A percentile compares a stretch with the other conserved stretches of the same genome.
phyloP scores from a whole-genome alignment of 2,113 vertebrate genomes.

The Limanda limanda region DNA sequence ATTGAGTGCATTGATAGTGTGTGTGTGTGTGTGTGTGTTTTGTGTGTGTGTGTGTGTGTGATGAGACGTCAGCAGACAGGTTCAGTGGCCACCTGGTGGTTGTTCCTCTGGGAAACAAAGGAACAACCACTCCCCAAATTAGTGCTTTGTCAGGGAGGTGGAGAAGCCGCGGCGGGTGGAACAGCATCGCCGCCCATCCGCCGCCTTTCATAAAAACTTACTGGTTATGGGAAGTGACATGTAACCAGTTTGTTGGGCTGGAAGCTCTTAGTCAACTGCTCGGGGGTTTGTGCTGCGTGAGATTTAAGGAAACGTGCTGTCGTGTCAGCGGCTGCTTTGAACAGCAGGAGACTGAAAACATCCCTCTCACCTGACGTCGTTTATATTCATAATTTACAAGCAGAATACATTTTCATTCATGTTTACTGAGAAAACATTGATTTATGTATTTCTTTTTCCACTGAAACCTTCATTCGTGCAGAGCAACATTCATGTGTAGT shows the following conservation, averaged over 20 bases:
- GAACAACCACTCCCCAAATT: constrained; percentile 45
- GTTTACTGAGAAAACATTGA: too few relatives aligned
- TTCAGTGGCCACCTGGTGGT: constrained; percentile 52
- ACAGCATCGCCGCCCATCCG: constrained; percentile 30
- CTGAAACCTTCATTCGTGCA: too few relatives aligned
- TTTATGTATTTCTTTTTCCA: too few relatives aligned
- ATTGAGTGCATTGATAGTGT: too few relatives aligned
- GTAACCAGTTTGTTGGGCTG: constrained; percentile 12
- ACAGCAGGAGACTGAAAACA: background rate
- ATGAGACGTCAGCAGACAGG: constrained; percentile 33
- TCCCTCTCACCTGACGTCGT: too few relatives aligned
- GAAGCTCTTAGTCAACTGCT: background rate
- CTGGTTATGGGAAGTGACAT: constrained; percentile 16
- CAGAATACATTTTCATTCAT: too few relatives aligned
- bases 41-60: constrained; percentile 34
- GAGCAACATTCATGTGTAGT: too few relatives aligned
- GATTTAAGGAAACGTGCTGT: background rate
- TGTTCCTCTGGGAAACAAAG: constrained; percentile 58
- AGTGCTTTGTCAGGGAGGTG: constrained; percentile 49
- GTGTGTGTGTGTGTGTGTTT: constrained; percentile 17
- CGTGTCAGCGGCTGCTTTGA: background rate
- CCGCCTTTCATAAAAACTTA: constrained; percentile 22
- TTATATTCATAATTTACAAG: too few relatives aligned
- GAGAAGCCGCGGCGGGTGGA: constrained; percentile 39
- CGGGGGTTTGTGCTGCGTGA: too few relatives aligned